Evolutionary conservation across 1,140 invertebrate genomes (phyloP).

Genomic region (Dufourea novaeangliae): DNA sequence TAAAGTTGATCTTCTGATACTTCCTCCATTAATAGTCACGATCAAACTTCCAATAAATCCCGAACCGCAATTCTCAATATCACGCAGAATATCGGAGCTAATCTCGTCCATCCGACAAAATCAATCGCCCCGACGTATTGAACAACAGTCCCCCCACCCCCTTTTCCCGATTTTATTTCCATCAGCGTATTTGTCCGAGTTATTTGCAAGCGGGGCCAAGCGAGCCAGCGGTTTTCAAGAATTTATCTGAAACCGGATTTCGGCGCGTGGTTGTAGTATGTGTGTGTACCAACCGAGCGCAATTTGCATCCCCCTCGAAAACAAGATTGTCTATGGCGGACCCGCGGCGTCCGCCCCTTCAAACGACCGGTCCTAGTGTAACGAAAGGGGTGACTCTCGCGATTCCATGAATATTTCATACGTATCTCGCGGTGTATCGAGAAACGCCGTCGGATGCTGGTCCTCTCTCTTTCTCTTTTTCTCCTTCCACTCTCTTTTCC

Average conservation of each 20-base stretch:
- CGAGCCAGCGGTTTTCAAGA: conserved; percentile 12
- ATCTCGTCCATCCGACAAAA: not conserved
- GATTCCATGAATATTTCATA: conserved; percentile 55
- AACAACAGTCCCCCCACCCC: not conserved
- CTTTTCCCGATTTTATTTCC: conserved; percentile 11
- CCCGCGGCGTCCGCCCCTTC: not conserved
- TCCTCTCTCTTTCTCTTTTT: too few species aligned
- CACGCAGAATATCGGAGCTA: too few species aligned
- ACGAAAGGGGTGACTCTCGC: conserved; percentile 41
- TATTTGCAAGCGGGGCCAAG: conserved; percentile 1
- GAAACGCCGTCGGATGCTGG: conserved; percentile 15
- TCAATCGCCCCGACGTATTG: not conserved
- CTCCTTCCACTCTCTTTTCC: too few species aligned
- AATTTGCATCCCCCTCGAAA: conserved; percentile 46
- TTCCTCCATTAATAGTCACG: too few species aligned
- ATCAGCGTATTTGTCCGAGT: not conserved
- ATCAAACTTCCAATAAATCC: too few species aligned
- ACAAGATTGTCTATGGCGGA: conserved; percentile 35
- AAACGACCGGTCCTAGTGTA: not conserved
- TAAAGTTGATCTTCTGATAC: too few species aligned
- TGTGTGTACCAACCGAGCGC: too few species aligned
- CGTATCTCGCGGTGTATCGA: conserved; percentile 43
- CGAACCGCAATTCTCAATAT: too few species aligned
- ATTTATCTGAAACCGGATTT: conserved; percentile 45
- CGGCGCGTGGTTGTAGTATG: not conserved